Evolutionary conservation across 2,113 vertebrate genomes (phyloP).

Genomic region (Paraplagusia blochii): DNA sequence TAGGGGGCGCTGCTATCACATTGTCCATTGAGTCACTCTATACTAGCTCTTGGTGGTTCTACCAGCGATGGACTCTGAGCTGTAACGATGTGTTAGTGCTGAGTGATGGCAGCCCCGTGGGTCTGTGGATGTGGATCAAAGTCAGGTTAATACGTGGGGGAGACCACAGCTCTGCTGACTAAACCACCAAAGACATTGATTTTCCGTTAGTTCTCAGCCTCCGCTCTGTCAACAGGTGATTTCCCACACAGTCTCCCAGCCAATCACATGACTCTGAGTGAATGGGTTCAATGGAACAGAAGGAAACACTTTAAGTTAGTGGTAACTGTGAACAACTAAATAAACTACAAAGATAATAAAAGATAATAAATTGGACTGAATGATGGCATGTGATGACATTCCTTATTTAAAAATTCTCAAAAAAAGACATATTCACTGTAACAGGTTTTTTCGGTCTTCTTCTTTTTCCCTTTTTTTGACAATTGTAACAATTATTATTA

Average conservation of each 20-base stretch:
- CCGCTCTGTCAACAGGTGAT: constrained; percentile 37
- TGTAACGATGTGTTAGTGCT: constrained; percentile 29
- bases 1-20: background rate
- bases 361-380: too few relatives aligned
- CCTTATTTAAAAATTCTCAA: too few relatives aligned
- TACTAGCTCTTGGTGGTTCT: constrained; percentile 4
- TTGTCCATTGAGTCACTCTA: constrained; percentile 8
- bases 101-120: constrained; percentile 20
- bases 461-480: too few relatives aligned
- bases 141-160: constrained; percentile 36
- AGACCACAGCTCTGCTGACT: constrained; percentile 47
- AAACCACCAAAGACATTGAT: constrained; percentile 48
- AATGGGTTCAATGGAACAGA: background rate
- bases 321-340: too few relatives aligned
- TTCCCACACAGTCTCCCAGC: constrained; percentile 44
- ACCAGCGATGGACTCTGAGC: constrained; percentile 20
- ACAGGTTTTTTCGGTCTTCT: too few relatives aligned
- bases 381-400: too few relatives aligned
- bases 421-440: too few relatives aligned
- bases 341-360: too few relatives aligned
- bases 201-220: constrained; percentile 57
- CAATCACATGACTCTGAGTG: constrained; percentile 23
- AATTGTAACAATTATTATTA: too few relatives aligned
- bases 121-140: constrained; percentile 57
- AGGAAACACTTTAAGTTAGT: too few relatives aligned